phyloP scores from a whole-genome alignment of 2,797 vertebrate species.

The Leptatherina wallacei region DNA sequence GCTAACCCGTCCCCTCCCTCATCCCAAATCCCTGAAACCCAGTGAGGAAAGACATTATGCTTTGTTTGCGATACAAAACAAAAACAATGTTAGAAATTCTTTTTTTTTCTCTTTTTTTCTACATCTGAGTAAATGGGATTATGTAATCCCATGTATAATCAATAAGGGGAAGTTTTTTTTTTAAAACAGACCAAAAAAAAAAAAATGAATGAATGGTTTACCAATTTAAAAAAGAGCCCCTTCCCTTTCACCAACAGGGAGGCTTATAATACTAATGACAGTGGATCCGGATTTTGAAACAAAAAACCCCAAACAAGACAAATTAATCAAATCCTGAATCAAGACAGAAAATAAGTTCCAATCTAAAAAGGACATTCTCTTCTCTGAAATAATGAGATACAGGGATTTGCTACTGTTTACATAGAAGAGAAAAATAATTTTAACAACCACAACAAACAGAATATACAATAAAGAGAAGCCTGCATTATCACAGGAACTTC shows the following conservation, averaged over 20 bases:
- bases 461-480: constrained; percentile 88
- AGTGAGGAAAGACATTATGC: constrained; percentile 93
- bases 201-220: constrained; percentile 96
- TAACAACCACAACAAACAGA: constrained; percentile 85
- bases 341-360: constrained; percentile 93
- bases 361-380: constrained; percentile 99
- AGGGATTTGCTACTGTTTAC: constrained; percentile 88
- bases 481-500: constrained; percentile 96
- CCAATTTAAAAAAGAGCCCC: constrained; percentile 98
- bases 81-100: constrained; percentile 94
- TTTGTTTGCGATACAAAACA: constrained; percentile 99
- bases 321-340: constrained; percentile 94
- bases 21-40: constrained; percentile 91
- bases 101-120: constrained; percentile 85
- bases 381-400: constrained; percentile 94
- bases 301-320: constrained; percentile 41
- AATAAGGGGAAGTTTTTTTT: constrained; percentile 81
- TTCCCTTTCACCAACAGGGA: constrained; percentile 85
- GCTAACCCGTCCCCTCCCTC: constrained; percentile 89
- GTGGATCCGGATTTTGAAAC: constrained; percentile 96
- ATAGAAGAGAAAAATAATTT: constrained; percentile 84
- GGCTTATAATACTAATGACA: constrained; percentile 97
- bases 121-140: constrained; percentile 88
- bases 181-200: constrained; percentile 86
- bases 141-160: constrained; percentile 88